These are phyloP conservation scores for Platerodrilus igneus DNA, from an alignment of 2,888 invertebrate genomes.

Conservation along the genomic window DNA sequence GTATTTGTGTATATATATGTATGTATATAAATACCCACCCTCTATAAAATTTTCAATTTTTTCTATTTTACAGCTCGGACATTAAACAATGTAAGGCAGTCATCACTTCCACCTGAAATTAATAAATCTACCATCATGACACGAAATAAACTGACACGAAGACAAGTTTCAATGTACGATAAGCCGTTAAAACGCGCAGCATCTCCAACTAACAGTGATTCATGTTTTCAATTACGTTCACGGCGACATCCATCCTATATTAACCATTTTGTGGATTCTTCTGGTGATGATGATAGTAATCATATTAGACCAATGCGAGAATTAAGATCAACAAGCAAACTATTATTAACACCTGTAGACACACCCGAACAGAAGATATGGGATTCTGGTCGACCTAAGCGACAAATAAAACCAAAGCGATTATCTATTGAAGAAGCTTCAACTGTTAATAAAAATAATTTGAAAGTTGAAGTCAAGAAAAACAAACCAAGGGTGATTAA, in stretches of 20 bases:
- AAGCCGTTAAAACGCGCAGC: conserved; percentile 32
- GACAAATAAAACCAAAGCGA: conserved; percentile 38
- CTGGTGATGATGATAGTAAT: conserved; percentile 43
- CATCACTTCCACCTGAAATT: too few species aligned
- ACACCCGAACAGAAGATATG: conserved; percentile 29
- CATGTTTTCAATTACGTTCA: conserved; percentile 44
- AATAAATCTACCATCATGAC: too few species aligned
- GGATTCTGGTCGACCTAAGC: conserved; percentile 43
- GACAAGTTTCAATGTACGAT: conserved; percentile 30
- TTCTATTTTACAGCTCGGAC: too few species aligned
- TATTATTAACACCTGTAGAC: conserved; percentile 10
- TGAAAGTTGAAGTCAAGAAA: conserved; percentile 68
- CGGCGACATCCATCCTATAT: conserved; percentile 40
- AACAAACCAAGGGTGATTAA: conserved; percentile 55
- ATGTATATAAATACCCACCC: too few species aligned
- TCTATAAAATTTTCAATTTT: too few species aligned
- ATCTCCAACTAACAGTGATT: conserved; percentile 39
- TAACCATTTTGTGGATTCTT: conserved; percentile 43
- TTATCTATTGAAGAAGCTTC: conserved; percentile 52
- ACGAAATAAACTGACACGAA: conserved; percentile 33
- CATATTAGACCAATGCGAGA: conserved; percentile 36
- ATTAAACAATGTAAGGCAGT: too few species aligned
- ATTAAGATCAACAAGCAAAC: conserved; percentile 35
- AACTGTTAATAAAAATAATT: conserved; percentile 55
- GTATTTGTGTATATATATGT: too few species aligned